Percentiles rank a stretch among this genome's conserved stretches.
Conservation (phyloP, 1,140 invertebrate species). For the Archivesica marissinica region DNA sequence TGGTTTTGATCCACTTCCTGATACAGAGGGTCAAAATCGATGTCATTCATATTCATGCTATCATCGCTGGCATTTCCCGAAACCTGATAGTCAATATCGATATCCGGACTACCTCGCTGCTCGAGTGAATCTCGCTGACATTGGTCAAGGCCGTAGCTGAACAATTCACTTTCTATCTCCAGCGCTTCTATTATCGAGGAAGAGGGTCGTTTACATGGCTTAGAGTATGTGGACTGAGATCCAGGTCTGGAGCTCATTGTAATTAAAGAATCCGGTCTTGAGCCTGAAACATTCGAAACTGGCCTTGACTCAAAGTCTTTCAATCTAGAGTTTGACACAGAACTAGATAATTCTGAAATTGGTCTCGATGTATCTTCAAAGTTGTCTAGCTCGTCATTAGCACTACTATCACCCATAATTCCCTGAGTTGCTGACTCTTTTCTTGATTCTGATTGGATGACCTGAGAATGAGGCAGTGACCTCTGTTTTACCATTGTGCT, state of each 20-base stretch:
- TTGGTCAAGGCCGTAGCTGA: slow-evolving; percentile 53
- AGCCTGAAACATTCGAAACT: slow-evolving; percentile 59
- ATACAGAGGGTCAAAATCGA: slow-evolving; percentile 73
- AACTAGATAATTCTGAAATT: slow-evolving; percentile 61
- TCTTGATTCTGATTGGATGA: slow-evolving; percentile 27
- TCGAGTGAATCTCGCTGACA: not conserved
- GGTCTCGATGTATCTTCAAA: slow-evolving; percentile 43
- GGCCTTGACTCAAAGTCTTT: slow-evolving; percentile 58
- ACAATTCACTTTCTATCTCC: slow-evolving; percentile 67
- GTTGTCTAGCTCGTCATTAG: slow-evolving; percentile 18
- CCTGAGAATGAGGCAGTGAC: slow-evolving; percentile 58
- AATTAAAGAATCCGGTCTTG: slow-evolving; percentile 62
- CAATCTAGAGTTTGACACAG: slow-evolving; percentile 34
- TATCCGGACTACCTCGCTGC: slow-evolving; percentile 22
- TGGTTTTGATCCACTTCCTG: slow-evolving; percentile 79
- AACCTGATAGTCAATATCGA: slow-evolving; percentile 37
- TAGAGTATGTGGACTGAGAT: slow-evolving; percentile 40
- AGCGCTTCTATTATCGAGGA: slow-evolving; percentile 70
- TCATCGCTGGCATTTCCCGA: slow-evolving; percentile 72
- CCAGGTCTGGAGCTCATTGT: slow-evolving; percentile 30
- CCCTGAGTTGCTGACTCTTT: slow-evolving; percentile 53
- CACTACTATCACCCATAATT: slow-evolving; percentile 7
- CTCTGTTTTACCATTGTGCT: slow-evolving; percentile 24
- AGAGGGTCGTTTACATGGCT: slow-evolving; percentile 65
- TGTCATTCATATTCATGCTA: slow-evolving; percentile 74